Conservation (phyloP, 35 echinoderm and acorn worm species). For the Heliocidaris tuberculata region DNA sequence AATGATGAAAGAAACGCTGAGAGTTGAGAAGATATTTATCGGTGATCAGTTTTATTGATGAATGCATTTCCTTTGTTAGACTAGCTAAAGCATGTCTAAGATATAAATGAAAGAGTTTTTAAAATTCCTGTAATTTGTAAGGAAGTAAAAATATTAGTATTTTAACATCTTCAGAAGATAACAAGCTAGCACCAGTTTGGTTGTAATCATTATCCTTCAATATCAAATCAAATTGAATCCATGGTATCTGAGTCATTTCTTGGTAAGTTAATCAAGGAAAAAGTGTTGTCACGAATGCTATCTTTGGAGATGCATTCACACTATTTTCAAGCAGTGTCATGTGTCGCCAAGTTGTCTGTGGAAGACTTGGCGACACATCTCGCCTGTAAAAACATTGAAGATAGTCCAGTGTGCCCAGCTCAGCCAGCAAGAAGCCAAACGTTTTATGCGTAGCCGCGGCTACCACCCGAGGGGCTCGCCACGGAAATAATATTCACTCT, state of each 20-base stretch:
- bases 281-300: neutral
- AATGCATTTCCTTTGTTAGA: neutral
- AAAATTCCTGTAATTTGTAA: neutral
- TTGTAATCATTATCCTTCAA: neutral
- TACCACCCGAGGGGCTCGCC: neutral
- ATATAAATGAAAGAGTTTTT: neutral
- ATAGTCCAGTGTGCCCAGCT: neutral
- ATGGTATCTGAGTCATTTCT: neutral
- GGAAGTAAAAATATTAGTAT: neutral
- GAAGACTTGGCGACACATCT: neutral
- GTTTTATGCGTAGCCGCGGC: slow-evolving; percentile 19
- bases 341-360: slow-evolving; percentile 21
- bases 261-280: neutral
- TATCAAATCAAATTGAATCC: neutral
- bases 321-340: neutral
- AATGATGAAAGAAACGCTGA: neutral
- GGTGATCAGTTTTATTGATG: neutral
- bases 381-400: slow-evolving; percentile 24
- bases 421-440: slow-evolving; percentile 19
- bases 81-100: neutral
- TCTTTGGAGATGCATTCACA: neutral
- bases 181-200: neutral
- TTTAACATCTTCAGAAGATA: neutral
- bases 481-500: slow-evolving; percentile 40
- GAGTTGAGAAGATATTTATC: no score